phyloP scores from a whole-genome alignment of 23 tunicate species.

The Styela clava region DNA sequence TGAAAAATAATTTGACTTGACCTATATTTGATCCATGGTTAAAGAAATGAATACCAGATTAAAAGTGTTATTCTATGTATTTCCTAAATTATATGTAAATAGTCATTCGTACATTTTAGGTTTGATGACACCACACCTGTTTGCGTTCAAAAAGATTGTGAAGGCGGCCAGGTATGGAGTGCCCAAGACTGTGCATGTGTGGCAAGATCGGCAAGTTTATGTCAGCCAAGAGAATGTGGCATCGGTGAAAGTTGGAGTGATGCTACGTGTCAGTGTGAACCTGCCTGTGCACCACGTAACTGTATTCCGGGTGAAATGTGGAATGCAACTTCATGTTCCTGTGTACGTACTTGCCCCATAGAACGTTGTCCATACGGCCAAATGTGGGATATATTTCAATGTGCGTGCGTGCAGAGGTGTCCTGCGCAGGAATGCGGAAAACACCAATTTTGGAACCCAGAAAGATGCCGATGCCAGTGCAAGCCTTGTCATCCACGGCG shows the following conservation, averaged over 20 bases:
- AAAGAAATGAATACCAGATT: too few relatives aligned
- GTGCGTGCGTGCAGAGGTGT: slow-evolving; percentile 43
- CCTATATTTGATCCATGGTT: too few relatives aligned
- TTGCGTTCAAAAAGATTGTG: slow-evolving; percentile 61
- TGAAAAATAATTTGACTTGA: too few relatives aligned
- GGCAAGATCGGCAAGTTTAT: slow-evolving; percentile 26
- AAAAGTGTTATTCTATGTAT: too few relatives aligned
- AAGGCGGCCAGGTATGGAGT: slow-evolving; percentile 50
- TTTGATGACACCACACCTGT: slow-evolving; percentile 41
- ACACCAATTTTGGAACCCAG: slow-evolving; percentile 57
- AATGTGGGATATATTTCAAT: slow-evolving; percentile 42
- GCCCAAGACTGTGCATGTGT: slow-evolving; percentile 52
- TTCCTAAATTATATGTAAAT: too few relatives aligned
- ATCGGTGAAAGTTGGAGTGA: slow-evolving; percentile 52
- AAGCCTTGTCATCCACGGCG: slow-evolving; percentile 61
- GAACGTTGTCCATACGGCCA: slow-evolving; percentile 52
- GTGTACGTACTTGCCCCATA: slow-evolving; percentile 22
- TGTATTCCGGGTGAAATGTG: slow-evolving; percentile 50
- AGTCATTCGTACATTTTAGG: too few relatives aligned
- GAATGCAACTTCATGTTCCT: slow-evolving; percentile 53
- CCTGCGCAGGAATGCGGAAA: slow-evolving; percentile 55
- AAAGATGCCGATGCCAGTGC: slow-evolving; percentile 61
- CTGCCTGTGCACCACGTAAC: slow-evolving; percentile 47
- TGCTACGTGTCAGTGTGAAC: slow-evolving; percentile 61
- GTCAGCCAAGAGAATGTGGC: slow-evolving; percentile 53